phyloP scores from a whole-genome alignment of 2,888 invertebrate species.

The Patella caerulea region DNA sequence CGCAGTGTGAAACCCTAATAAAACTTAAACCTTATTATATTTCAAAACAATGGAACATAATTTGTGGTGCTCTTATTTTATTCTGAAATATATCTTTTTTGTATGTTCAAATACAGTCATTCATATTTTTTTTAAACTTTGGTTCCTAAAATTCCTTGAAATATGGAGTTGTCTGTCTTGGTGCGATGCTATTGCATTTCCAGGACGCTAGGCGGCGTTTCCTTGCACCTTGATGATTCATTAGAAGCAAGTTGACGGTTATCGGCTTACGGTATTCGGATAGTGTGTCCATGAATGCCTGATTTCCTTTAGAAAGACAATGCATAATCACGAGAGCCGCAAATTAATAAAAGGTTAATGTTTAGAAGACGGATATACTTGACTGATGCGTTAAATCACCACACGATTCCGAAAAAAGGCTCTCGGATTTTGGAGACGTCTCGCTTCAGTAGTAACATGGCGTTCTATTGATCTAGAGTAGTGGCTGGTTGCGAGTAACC shows the following conservation, averaged over 20 bases:
- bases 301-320: no score
- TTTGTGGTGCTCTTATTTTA: no score
- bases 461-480: not conserved
- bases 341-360: not conserved
- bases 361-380: no score
- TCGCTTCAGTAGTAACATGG: slow-evolving; percentile 9
- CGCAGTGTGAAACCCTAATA: no score
- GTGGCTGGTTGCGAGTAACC: not conserved
- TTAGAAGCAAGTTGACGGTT: slow-evolving; percentile 21
- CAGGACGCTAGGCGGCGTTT: slow-evolving; percentile 22
- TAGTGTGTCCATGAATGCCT: not conserved
- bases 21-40: no score
- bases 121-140: no score
- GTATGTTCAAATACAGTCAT: no score
- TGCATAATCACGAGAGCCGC: no score
- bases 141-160: no score
- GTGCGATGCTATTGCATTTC: not conserved
- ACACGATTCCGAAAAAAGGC: not conserved
- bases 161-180: not conserved
- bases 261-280: not conserved
- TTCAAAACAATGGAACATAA: no score
- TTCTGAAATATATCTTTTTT: no score
- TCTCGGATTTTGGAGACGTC: not conserved
- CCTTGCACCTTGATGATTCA: slow-evolving; percentile 28
- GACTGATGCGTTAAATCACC: no score